Base-by-base conservation (phyloP, 2,888 invertebrate species). In the Adelphocoris suturalis region DNA sequence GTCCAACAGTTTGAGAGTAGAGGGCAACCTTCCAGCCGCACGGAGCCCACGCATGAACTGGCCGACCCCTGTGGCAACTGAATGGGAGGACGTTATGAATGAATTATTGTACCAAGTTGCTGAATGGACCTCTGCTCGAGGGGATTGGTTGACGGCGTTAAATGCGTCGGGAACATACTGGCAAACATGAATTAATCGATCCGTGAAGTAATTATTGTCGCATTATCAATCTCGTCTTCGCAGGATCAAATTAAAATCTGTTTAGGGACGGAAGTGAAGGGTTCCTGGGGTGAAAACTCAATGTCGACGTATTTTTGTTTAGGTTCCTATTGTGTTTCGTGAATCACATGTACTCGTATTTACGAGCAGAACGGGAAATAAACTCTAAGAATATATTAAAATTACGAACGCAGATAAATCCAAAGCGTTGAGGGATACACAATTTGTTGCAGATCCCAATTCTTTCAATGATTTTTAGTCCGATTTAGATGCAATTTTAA, bases 71-170 rank as follows among this genome's bases (percentile, higher is more conserved):
- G 14, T 46, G 76, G 78, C 78, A 16, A 46, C 46, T 78, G 78
- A 78, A 78, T 78, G 78, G 78, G 47, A 78, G 37, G 78, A 78
- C 16, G 37, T 78, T 78, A 78, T 78, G 78, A 78, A 78, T 78
- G 78, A 78, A 78, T 78, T 78, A 78, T 78, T 46, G 78, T 78
- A n/a, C 46, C n/a, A n/a, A 78, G 46, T 78, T 78, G 14, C 37
- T 78, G 78, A 78, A 78, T 78, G 78, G 78, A 46, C 37, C 16
- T 14, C 46, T 78, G n/a, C 46, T 46, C 16, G 9, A n/a, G 47
- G 46, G 78, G 2, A 13, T 19, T 7, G 16, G 0, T 7, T 47
- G 47, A 78, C 78, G 9, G 76, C 14, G 52, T 37, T 37, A 16
- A 52, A 52, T 52, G 61, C 61, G 68, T n/a, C 12, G 23, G 68